Evolutionary conservation across 2,888 invertebrate species (phyloP), one percentile per base, ranked within the genome.

Genomic region (Polymixis lichenea): DNA sequence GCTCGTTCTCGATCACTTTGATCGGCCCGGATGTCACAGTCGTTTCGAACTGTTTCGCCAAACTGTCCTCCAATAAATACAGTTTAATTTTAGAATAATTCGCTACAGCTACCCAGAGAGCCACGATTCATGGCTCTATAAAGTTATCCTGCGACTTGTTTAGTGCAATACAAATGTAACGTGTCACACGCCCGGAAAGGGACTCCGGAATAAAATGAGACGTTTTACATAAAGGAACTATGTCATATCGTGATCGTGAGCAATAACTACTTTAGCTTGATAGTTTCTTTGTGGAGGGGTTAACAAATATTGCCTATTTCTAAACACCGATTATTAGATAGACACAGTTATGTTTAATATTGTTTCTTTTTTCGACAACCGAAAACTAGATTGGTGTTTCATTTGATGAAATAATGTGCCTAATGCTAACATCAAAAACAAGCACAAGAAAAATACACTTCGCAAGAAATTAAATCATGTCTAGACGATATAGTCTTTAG

Each of bases 1-100:
- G 90, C 89, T 88, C 90, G 90, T 92, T 92, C 91, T 90, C 93
- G 91, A 95, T 95, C 93, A 93, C 95, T 95, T 95, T 95, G 95
- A 95, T 95, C 95, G 93, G 90, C 78, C 93, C 94, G 95, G 94
- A 94, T 94, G 95, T 95, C 95, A 91, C 93, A 92, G 91, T 91
- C 92, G 92, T 93, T 93, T 88, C 89, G 88, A 89, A 91, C 91
- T 90, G 90, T 91, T 91, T 91, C 90, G 91, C 91, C 90, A 91
- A 89, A 91, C 88, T 88, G 89, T 88, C 87, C 87, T 86, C 89
- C 91, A 90, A 94, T 94, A 94, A 93, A 94, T 92, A 92, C 89
- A 89, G 90, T 90, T 92, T 94, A 94, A 94, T 92, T 94, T 95
- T 95, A 94, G 94, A 92, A 92, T 94, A 93, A 93, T 93, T 93